A percentile compares a stretch with the other conserved stretches of the same genome.
phyloP scores from a whole-genome alignment of 1,140 invertebrate genomes.

The Drosophila neocordata region DNA sequence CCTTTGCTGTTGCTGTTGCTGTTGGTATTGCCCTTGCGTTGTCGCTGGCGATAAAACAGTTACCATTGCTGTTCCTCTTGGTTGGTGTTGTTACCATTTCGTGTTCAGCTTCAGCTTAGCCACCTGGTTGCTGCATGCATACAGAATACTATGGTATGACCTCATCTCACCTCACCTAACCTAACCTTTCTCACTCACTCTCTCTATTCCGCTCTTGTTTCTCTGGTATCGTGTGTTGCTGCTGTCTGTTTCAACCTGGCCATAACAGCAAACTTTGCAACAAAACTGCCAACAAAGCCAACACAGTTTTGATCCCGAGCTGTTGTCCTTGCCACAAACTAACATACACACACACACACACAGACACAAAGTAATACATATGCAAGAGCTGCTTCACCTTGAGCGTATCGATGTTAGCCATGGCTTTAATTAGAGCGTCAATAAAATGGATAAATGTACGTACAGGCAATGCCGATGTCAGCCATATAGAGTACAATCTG shows the following conservation, averaged over 20 bases:
- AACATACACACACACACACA: slow-evolving; percentile 14
- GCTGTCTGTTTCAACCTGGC: slow-evolving; percentile 37
- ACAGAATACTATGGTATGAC: slow-evolving; percentile 14
- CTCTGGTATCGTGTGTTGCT: slow-evolving; percentile 50
- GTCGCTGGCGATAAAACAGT: slow-evolving; percentile 65
- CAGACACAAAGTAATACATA: slow-evolving; percentile 7
- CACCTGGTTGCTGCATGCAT: slow-evolving; percentile 6
- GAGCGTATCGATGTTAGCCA: slow-evolving; percentile 44
- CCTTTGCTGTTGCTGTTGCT: slow-evolving; percentile 47
- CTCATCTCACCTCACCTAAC: slow-evolving; percentile 39
- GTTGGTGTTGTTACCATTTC: slow-evolving; percentile 29
- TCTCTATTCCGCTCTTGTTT: neutral
- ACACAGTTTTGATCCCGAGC: slow-evolving; percentile 16
- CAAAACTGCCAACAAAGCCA: slow-evolving; percentile 51
- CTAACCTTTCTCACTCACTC: neutral
- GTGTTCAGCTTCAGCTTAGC: slow-evolving; percentile 39
- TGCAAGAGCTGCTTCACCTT: slow-evolving; percentile 50
- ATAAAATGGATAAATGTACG: slow-evolving; percentile 67
- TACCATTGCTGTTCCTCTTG: slow-evolving; percentile 35
- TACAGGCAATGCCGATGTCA: slow-evolving; percentile 6
- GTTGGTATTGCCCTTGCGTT: slow-evolving; percentile 40
- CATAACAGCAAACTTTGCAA: slow-evolving; percentile 55
- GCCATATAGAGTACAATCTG: neutral
- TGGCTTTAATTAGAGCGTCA: slow-evolving; percentile 72
- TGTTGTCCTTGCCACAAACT: slow-evolving; percentile 33